These are phyloP conservation scores for Thunnus albacares DNA, from an alignment of 2,797 vertebrate genomes.

Conservation along the genomic window DNA sequence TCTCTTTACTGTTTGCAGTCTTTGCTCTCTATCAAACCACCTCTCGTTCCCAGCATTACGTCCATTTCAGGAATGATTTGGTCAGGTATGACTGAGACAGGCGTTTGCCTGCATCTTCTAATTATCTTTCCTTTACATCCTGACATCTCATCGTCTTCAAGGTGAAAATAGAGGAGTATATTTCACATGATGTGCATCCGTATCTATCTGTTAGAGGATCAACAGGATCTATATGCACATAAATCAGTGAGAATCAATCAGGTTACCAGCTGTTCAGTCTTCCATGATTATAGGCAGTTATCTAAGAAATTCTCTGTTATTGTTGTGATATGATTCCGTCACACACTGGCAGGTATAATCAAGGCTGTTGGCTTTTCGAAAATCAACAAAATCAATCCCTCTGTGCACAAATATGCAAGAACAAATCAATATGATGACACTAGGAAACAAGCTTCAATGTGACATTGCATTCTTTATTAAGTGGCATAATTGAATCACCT, in stretches of 20 bases:
- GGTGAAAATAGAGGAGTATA: conserved; percentile 35
- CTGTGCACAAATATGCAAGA: conserved; percentile 54
- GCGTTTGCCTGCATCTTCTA: conserved; percentile 2
- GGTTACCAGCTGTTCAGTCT: conserved; percentile 27
- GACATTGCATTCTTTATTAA: conserved; percentile 13
- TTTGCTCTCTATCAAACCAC: conserved; percentile 39
- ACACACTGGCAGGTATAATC: conserved; percentile 57
- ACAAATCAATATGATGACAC: conserved; percentile 67
- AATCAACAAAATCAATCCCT: conserved; percentile 56
- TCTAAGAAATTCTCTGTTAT: conserved; percentile 5
- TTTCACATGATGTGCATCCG: conserved; percentile 49
- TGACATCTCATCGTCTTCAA: conserved; percentile 34
- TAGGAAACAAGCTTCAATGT: conserved; percentile 47
- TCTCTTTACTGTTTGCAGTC: conserved; percentile 25
- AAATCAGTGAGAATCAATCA: conserved; percentile 50
- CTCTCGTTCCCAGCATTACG: conserved; percentile 36
- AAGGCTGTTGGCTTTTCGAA: conserved; percentile 52
- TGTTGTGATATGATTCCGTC: conserved; percentile 37
- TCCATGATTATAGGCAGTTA: neutral
- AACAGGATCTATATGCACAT: conserved; percentile 24
- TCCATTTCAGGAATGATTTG: conserved; percentile 34
- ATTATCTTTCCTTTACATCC: conserved; percentile 24
- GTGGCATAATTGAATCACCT: neutral
- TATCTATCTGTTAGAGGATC: conserved; percentile 53
- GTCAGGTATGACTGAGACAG: conserved; percentile 42